Conservation (phyloP, 2,888 invertebrate genomes). For the Mythimna loreyi region DNA sequence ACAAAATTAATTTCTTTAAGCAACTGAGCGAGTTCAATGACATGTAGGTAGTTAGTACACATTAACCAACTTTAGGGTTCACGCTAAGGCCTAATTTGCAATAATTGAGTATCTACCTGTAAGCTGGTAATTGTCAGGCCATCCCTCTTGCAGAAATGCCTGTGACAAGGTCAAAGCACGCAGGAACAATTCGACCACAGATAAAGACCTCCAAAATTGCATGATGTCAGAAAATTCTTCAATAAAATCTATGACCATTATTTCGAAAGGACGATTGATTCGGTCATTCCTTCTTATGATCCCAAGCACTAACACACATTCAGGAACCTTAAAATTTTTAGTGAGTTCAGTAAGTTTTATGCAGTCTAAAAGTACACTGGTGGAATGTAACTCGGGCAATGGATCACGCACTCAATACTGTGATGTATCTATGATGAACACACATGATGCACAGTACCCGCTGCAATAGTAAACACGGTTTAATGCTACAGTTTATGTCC, state of each 20-base stretch:
- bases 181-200: neutral
- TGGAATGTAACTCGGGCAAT: neutral
- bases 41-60: too few species aligned
- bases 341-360: neutral
- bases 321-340: neutral
- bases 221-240: neutral
- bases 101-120: neutral
- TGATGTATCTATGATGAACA: neutral
- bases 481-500: neutral
- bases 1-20: too few species aligned
- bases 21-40: too few species aligned
- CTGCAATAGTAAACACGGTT: neutral
- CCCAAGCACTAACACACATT: too few species aligned
- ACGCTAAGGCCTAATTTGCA: neutral
- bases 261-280: neutral
- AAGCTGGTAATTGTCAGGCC: neutral
- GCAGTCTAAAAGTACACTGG: neutral
- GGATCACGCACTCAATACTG: neutral
- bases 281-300: neutral
- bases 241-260: neutral
- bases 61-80: too few species aligned
- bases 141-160: neutral
- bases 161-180: slow-evolving; percentile 4
- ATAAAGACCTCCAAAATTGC: neutral
- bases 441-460: neutral